Conservation (phyloP, 2,888 invertebrate species). For the Anoncus sp. region DNA sequence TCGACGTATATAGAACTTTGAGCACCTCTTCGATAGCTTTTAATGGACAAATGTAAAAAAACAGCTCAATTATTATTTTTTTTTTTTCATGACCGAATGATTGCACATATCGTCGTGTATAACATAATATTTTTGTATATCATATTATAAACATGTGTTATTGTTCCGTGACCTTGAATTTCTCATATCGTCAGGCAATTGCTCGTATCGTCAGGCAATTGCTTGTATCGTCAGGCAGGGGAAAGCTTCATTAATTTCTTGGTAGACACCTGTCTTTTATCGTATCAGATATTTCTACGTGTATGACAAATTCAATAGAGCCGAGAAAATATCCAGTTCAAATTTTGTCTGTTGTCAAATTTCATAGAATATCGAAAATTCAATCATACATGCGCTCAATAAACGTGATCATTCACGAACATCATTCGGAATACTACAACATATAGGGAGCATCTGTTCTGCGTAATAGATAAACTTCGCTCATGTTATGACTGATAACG, state of each 20-base stretch:
- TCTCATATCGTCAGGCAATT: too few relatives aligned
- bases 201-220: too few relatives aligned
- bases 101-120: too few relatives aligned
- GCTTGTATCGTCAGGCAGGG: too few relatives aligned
- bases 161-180: neutral
- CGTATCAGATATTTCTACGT: neutral
- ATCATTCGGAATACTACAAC: neutral
- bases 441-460: neutral
- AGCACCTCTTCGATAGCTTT: neutral
- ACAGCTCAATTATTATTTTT: too few relatives aligned
- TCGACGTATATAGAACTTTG: neutral
- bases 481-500: conserved; percentile 18
- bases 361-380: neutral
- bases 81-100: too few relatives aligned
- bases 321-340: too few relatives aligned
- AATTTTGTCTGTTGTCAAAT: neutral
- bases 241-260: neutral
- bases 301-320: neutral
- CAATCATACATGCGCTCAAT: neutral
- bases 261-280: neutral
- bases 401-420: conserved; percentile 6
- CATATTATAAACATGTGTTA: neutral
- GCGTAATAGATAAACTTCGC: conserved; percentile 35
- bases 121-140: neutral
- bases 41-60: neutral